Percentiles rank a stretch among this genome's conserved stretches.
Conservation (phyloP, 30 jellyfish, hydroid and myxozoan genomes). For the Catostylus mosaicus region DNA sequence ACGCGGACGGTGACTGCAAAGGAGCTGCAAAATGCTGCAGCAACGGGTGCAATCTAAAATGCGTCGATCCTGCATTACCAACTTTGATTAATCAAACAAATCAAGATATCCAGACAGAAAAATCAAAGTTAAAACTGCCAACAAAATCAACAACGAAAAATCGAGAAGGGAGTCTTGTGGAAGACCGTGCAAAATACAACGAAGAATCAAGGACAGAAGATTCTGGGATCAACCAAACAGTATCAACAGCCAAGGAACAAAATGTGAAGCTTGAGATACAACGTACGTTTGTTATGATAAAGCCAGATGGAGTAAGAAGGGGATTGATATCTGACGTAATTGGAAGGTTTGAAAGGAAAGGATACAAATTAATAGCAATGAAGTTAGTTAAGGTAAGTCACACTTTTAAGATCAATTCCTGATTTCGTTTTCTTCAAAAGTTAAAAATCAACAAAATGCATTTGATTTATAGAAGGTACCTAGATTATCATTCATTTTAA, state of each 20-base stretch:
- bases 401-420: too few relatives aligned
- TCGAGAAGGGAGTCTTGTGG: not conserved
- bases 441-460: too few relatives aligned
- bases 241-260: constrained; percentile 9
- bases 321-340: constrained; percentile 79
- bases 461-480: too few relatives aligned
- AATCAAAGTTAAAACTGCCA: too few relatives aligned
- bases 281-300: constrained; percentile 79
- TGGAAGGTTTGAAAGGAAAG: constrained; percentile 84
- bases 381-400: constrained; percentile 64
- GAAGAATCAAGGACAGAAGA: not conserved
- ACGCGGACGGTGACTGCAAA: constrained; percentile 10
- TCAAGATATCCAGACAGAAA: not conserved
- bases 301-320: constrained; percentile 85
- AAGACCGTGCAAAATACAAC: constrained; percentile 10
- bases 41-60: constrained; percentile 19
- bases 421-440: too few relatives aligned
- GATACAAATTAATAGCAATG: constrained; percentile 80
- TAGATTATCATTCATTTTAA: too few relatives aligned
- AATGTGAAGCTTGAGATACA: not conserved
- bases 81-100: too few relatives aligned
- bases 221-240: not conserved
- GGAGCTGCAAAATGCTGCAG: constrained; percentile 24
- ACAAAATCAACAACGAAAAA: not conserved
- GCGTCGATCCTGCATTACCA: not conserved